Percentiles rank a stretch among this genome's conserved stretches.
Conservation (phyloP, 2,888 invertebrate species). For the Seira musarum region DNA sequence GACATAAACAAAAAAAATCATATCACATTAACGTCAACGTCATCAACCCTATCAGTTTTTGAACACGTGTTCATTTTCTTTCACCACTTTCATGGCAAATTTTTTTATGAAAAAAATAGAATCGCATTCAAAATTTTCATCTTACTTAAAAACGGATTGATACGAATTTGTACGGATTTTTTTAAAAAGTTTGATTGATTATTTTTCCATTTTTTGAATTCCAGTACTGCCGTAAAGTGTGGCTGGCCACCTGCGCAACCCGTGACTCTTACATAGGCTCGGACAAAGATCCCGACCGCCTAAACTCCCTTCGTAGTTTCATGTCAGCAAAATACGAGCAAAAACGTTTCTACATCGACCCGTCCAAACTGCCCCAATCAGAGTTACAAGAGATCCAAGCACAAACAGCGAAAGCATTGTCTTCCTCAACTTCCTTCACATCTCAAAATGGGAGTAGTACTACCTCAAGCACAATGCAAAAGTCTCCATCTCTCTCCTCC, state of each 20-base stretch:
- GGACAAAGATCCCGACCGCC: conserved; percentile 66
- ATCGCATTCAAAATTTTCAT: too few species aligned
- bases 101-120: too few species aligned
- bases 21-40: too few species aligned
- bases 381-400: conserved; percentile 66
- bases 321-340: conserved; percentile 69
- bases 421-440: conserved; percentile 54
- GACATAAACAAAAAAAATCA: too few species aligned
- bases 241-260: conserved; percentile 80
- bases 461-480: conserved; percentile 66
- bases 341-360: conserved; percentile 68
- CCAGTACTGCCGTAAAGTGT: conserved; percentile 88
- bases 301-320: conserved; percentile 60
- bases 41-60: too few species aligned
- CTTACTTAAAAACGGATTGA: too few species aligned
- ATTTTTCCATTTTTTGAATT: conserved; percentile 57
- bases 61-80: too few species aligned
- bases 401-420: conserved; percentile 62
- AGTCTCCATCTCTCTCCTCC: conserved; percentile 68
- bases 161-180: too few species aligned
- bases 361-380: conserved; percentile 65
- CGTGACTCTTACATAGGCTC: conserved; percentile 64
- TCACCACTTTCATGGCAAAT: too few species aligned
- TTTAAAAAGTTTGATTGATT: too few species aligned
- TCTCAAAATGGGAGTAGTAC: conserved; percentile 53